These are phyloP conservation scores for Sarcophaga carnaria DNA, from an alignment of 2,888 invertebrate genomes.

Conservation along the genomic window DNA sequence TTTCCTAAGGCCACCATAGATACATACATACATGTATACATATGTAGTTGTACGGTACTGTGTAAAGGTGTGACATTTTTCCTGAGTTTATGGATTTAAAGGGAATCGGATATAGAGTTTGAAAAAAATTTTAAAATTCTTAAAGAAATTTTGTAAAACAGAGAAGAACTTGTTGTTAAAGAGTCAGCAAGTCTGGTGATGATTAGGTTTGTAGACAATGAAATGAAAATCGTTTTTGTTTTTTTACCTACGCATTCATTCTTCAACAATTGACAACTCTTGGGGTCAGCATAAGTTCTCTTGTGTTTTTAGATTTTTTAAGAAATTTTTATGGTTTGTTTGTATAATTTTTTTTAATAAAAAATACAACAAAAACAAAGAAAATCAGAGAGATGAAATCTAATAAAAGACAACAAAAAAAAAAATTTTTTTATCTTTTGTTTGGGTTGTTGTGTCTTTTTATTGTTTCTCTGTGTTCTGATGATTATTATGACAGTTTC, in stretches of 20 bases:
- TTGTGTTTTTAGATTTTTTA: conserved; percentile 4
- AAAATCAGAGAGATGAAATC: not conserved
- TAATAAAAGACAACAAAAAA: not conserved
- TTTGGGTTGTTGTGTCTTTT: conserved; percentile 53
- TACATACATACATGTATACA: too few species aligned
- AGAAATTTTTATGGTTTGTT: conserved; percentile 70
- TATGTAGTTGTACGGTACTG: not conserved
- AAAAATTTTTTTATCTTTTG: conserved; percentile 56
- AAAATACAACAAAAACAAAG: not conserved
- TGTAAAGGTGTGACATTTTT: conserved; percentile 68
- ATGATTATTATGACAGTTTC: conserved; percentile 79
- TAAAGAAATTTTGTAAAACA: conserved; percentile 16
- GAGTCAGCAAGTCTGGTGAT: conserved; percentile 65
- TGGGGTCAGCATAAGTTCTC: too few species aligned
- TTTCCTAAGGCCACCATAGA: not conserved
- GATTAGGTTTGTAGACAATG: not conserved
- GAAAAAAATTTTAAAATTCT: not conserved
- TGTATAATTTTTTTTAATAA: conserved; percentile 53
- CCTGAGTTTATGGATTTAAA: conserved; percentile 31
- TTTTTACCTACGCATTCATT: conserved; percentile 59
- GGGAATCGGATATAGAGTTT: conserved; percentile 68
- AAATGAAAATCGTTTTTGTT: conserved; percentile 7
- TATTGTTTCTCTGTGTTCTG: conserved; percentile 70
- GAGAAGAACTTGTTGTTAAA: conserved; percentile 22
- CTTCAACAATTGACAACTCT: conserved; percentile 21